Evolutionary conservation across 30 jellyfish, hydroid and myxozoan genomes (phyloP).

Genomic region (Sanderia malayensis): DNA sequence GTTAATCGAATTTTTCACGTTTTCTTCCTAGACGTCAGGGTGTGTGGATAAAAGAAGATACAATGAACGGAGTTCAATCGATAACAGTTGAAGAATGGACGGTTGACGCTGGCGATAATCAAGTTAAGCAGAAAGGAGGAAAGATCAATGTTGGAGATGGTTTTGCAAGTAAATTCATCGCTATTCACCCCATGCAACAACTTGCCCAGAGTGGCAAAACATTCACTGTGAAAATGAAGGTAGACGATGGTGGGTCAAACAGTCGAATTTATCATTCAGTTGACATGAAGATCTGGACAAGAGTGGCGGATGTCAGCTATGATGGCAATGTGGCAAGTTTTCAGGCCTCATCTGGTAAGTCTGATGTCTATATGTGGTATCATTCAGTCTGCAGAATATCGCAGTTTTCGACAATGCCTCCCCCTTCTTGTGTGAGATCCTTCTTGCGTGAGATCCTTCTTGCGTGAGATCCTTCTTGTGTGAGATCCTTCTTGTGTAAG

Average conservation of each 20-base stretch:
- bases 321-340: conserved; percentile 53
- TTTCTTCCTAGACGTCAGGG: conserved; percentile 36
- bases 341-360: conserved; percentile 64
- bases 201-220: conserved; percentile 55
- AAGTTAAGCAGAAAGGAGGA: conserved; percentile 32
- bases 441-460: too few relatives aligned
- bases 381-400: too few relatives aligned
- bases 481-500: too few relatives aligned
- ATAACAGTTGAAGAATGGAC: conserved; percentile 54
- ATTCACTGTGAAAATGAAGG: conserved; percentile 74
- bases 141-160: conserved; percentile 59
- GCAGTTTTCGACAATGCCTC: too few relatives aligned
- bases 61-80: conserved; percentile 31
- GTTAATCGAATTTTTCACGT: too few relatives aligned
- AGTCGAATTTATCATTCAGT: conserved; percentile 64
- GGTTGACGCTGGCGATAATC: conserved; percentile 11
- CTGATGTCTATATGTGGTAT: too few relatives aligned
- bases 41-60: conserved; percentile 50
- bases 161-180: conserved; percentile 65
- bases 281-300: conserved; percentile 68
- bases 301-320: conserved; percentile 37
- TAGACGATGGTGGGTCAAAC: conserved; percentile 26
- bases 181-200: conserved; percentile 60
- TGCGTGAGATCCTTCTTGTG: too few relatives aligned
- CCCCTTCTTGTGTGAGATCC: too few relatives aligned